Conservation (phyloP, 2,113 vertebrate genomes). For the Pseudopipra pipra region DNA sequence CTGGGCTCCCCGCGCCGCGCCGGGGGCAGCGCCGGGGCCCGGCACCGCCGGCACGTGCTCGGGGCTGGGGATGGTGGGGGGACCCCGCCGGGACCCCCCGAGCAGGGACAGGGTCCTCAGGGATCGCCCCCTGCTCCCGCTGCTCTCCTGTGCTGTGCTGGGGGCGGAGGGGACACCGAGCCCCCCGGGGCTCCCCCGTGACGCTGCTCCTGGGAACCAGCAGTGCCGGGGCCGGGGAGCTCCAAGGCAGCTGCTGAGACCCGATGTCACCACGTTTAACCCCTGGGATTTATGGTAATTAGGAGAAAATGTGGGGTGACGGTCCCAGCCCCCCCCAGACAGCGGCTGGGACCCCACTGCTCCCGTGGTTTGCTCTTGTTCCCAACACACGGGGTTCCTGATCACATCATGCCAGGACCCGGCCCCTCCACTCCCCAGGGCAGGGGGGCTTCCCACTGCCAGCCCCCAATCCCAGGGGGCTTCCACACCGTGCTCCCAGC, state of each 20-base stretch:
- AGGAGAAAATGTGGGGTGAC: background rate
- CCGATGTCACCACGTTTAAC: background rate
- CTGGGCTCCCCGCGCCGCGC: background rate
- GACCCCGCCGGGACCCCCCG: background rate
- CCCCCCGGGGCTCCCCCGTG: accelerated
- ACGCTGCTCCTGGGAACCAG: background rate
- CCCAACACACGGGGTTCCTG: accelerated
- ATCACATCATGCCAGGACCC: accelerated
- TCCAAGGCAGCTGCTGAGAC: background rate
- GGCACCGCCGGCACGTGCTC: accelerated
- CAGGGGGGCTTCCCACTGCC: accelerated
- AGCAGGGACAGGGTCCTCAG: background rate
- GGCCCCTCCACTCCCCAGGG: background rate
- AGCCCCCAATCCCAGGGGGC: background rate
- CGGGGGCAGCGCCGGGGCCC: background rate
- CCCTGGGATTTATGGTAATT: accelerated
- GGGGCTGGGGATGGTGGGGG: accelerated
- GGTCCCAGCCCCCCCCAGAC: accelerated
- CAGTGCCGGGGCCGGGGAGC: accelerated
- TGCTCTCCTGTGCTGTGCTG: background rate
- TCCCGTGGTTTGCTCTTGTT: too few relatives aligned
- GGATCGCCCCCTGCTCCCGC: accelerated
- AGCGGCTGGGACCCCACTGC: accelerated
- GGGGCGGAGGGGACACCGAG: accelerated
- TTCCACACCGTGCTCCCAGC: background rate